Base-by-base conservation (phyloP, 2,797 vertebrate species). In the Bothrops alternatus region DNA sequence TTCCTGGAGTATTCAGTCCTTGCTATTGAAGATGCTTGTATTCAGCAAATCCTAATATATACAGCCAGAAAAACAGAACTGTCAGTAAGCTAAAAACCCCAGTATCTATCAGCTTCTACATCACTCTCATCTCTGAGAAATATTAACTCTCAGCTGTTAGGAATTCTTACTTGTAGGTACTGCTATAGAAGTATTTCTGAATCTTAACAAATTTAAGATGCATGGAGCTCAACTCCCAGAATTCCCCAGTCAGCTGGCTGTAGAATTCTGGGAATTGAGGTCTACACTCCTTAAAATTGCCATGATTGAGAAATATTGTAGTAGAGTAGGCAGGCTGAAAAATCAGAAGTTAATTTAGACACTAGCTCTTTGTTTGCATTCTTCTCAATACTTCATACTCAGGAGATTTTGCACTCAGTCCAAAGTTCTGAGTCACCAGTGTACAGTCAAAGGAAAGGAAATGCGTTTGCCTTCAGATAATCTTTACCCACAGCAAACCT, bases 161-260 rank as follows among this genome's bases (percentile, higher is more conserved):
- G 50, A 3, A 25, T 60, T 86, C 56, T 26, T 42, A 47, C 5
- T 2, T 0, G 0, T 0, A 25, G 11, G 28, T 53, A 63, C 14
- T 28, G 13, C 16, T 73, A 37, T 37, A 37, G 32, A 32, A 37
- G 32, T 73, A 32, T 37, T 73, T 73, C 69, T 73, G n/a, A 73
- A 20, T 73, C 16, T 73, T 37, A 73, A 37, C 32, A 73, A 73
- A 16, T 73, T 73, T 37, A 73, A 73, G 16, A 37, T 20, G 69
- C 18, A 3, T 8, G 69, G 32, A 37, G 6, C 1, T 73, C 69
- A 73, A 73, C 65, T 73, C 2, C 2, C 32, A 73, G 32, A 37
- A 73, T 73, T 73, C 6, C 65, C 65, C 65, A 37, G 16, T 8
- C 14, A 73, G 14, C 16, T 73, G 65, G 1, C 0, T 37, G 65